Conservation (phyloP, 1,140 invertebrate genomes). For the Ceratina australensis region DNA sequence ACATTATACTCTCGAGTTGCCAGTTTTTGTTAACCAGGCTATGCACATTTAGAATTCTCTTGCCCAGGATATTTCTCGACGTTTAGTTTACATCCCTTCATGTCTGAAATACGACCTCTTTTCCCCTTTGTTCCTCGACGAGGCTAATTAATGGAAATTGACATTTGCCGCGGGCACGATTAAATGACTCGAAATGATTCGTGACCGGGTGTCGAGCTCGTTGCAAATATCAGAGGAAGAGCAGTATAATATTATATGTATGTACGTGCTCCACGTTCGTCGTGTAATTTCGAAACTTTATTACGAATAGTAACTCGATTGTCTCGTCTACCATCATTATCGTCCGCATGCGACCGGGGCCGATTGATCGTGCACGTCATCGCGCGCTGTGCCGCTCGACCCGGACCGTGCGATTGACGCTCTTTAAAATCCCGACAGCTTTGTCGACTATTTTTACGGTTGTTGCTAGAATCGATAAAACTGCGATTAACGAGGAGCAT, state of each 20-base stretch:
- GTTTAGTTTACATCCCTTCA: not conserved
- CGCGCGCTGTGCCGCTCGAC: no score
- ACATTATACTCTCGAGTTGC: not conserved
- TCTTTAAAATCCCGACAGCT: not conserved
- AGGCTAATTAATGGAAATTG: not conserved
- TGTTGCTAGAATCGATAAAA: not conserved
- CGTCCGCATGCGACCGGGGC: not conserved
- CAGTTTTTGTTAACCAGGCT: not conserved
- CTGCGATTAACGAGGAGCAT: not conserved
- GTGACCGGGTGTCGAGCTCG: not conserved
- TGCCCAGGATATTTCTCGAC: not conserved
- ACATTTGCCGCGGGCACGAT: not conserved
- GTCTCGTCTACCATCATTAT: not conserved
- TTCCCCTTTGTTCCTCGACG: not conserved
- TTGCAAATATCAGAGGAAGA: not conserved
- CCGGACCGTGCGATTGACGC: not conserved
- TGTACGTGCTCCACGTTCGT: no score
- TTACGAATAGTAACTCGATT: constrained; percentile 17
- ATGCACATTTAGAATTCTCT: not conserved
- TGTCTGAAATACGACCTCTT: not conserved
- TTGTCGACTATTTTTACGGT: not conserved
- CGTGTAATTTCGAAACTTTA: constrained; percentile 1
- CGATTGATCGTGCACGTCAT: not conserved
- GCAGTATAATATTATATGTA: no score
- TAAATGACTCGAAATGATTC: constrained; percentile 4